These are phyloP conservation scores for Drosophila bipectinata DNA, from an alignment of 1,140 invertebrate species.

Conservation along the genomic window DNA sequence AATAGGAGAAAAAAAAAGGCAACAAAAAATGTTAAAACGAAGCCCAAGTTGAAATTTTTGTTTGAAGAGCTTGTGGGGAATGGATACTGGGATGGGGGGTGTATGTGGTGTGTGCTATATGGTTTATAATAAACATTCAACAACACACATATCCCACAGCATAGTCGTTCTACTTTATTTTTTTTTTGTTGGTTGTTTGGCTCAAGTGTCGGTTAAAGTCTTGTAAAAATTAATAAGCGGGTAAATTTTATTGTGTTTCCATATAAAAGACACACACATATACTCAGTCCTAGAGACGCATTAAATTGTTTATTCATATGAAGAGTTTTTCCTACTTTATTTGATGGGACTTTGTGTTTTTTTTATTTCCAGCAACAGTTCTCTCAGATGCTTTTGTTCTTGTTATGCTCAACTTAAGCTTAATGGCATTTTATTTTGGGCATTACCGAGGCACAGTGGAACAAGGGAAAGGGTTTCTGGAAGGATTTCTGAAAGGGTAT, in stretches of 20 bases:
- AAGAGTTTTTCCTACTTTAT: slow-evolving; percentile 57
- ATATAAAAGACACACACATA: slow-evolving; percentile 36
- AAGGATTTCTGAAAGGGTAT: no score
- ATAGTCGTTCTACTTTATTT: slow-evolving; percentile 22
- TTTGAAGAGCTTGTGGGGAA: slow-evolving; percentile 53
- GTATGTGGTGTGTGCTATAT: neutral
- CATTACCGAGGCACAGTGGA: slow-evolving; percentile 15
- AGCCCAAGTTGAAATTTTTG: slow-evolving; percentile 64
- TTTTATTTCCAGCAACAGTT: slow-evolving; percentile 45
- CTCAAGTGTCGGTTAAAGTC: slow-evolving; percentile 77
- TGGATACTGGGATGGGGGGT: neutral
- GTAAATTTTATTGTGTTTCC: slow-evolving; percentile 77
- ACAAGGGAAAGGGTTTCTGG: neutral
- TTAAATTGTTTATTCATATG: slow-evolving; percentile 63
- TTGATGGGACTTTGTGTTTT: slow-evolving; percentile 47
- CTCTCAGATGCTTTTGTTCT: slow-evolving; percentile 42
- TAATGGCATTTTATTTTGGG: slow-evolving; percentile 45
- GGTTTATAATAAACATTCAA: slow-evolving; percentile 39
- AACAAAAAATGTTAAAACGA: slow-evolving; percentile 33
- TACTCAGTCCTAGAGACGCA: neutral
- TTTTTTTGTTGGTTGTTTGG: slow-evolving; percentile 25
- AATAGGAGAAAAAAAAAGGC: neutral
- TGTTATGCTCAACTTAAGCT: slow-evolving; percentile 48
- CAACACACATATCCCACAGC: slow-evolving; percentile 33
- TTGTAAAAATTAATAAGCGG: slow-evolving; percentile 81